Evolutionary conservation across 2,113 vertebrate genomes (phyloP).

Genomic region (Pluvialis apricaria): DNA sequence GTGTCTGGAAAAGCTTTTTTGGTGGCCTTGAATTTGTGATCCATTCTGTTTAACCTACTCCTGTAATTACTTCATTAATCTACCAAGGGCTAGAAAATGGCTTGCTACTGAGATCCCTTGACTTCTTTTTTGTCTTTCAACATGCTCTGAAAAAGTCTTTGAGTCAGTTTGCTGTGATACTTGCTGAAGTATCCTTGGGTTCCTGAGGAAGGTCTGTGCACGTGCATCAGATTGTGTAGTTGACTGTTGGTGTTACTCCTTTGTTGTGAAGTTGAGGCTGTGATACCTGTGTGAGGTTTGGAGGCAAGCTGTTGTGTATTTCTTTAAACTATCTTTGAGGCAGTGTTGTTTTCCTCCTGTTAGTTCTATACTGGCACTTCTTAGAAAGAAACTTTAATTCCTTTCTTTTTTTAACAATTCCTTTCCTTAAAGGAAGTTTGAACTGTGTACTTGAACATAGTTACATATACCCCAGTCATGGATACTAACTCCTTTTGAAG

Average conservation of each 20-base stretch:
- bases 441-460: background rate
- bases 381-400: background rate
- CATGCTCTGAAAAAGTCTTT: background rate
- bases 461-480: background rate
- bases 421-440: background rate
- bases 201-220: background rate
- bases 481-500: background rate
- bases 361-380: background rate
- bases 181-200: background rate
- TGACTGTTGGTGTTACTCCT: background rate
- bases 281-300: background rate
- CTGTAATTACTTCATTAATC: background rate
- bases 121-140: background rate
- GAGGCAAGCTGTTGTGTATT: background rate
- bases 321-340: background rate
- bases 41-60: background rate
- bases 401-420: background rate
- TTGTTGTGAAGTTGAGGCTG: background rate
- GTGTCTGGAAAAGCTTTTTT: background rate
- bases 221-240: background rate
- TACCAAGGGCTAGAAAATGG: constrained; percentile 14
- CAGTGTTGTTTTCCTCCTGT: background rate
- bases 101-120: background rate
- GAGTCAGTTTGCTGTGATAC: background rate
- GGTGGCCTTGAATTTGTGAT: background rate